Base-by-base conservation (phyloP, 2,888 invertebrate genomes). In the Thumatha senex region DNA sequence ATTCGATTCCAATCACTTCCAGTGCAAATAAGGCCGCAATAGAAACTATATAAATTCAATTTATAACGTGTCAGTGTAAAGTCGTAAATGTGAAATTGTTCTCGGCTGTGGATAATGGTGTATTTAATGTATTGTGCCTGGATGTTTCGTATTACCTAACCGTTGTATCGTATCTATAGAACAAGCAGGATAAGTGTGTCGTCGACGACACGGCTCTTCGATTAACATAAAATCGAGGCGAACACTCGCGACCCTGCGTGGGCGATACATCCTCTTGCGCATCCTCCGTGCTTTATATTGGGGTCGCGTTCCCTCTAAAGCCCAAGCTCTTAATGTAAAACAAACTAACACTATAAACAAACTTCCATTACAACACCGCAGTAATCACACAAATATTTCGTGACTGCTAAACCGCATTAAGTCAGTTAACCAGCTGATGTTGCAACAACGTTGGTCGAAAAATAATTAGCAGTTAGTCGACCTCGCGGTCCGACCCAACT, bases 171-270 rank as follows among this genome's bases (percentile, higher is more conserved):
- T 62, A 66, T 72, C 74, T 80, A 76, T 74, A 74, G 74, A 40
- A 31, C 31, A 24, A 24, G 18, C 18, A 24, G 18, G 2, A 52
- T 48, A 52, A 46, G 34, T 40, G 39, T 14, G 72, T 72, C 76
- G 74, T 60, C 61, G 68, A 68, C 80, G 85, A 91, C 91, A 91
- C 76, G 90, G 83, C 79, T 90, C 86, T 91, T 91, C 91, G 91
- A 91, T 91, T 90, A 91, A 87, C 91, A 91, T 91, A 90, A 91
- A 89, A 84, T 86, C 77, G 81, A 85, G 74, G 66, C 78, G 74
- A 72, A 70, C 72, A 64, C 59, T 69, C 58, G 61, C 66, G 70
- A 72, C 68, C 68, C 72, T 61, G 87, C 87, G 90, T 90, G 88
- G 91, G 91, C 86, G 89, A 41, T 5, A 62, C 10, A 38, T 45